Evolutionary conservation across 2,113 vertebrate genomes (phyloP).

Genomic region (Clinocottus analis): DNA sequence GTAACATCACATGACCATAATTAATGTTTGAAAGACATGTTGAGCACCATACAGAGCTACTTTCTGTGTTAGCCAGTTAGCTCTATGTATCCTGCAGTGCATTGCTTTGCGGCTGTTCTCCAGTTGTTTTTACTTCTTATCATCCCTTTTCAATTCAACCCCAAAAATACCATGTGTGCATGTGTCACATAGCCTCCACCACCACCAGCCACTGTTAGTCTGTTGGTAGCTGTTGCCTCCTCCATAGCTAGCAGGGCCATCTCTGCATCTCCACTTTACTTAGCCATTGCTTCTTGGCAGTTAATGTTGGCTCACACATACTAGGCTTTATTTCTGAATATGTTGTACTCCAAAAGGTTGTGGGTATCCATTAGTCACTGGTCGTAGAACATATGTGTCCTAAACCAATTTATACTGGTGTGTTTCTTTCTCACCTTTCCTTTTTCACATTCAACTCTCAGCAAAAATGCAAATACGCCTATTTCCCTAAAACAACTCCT

Average conservation of each 20-base stretch:
- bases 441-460: background rate
- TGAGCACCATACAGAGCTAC: background rate
- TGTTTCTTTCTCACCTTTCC: constrained; percentile 9
- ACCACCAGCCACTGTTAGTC: constrained; percentile 28
- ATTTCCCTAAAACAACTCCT: background rate
- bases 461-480: background rate
- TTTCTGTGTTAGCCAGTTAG: background rate
- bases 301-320: constrained; percentile 43
- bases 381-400: constrained; percentile 25
- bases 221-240: constrained; percentile 45
- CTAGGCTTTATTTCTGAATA: constrained; percentile 18
- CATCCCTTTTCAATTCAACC: background rate
- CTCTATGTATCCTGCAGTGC: background rate
- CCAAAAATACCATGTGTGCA: background rate
- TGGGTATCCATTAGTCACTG: constrained; percentile 32
- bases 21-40: background rate
- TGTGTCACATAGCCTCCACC: constrained; percentile 8
- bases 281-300: constrained; percentile 53
- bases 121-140: background rate
- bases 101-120: background rate
- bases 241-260: constrained; percentile 33
- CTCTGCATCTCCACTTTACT: constrained; percentile 28
- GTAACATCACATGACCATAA: background rate
- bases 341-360: constrained; percentile 11
- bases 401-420: background rate